Conservation (phyloP, 2,888 invertebrate species). For the Ichneumoninae sp. region DNA sequence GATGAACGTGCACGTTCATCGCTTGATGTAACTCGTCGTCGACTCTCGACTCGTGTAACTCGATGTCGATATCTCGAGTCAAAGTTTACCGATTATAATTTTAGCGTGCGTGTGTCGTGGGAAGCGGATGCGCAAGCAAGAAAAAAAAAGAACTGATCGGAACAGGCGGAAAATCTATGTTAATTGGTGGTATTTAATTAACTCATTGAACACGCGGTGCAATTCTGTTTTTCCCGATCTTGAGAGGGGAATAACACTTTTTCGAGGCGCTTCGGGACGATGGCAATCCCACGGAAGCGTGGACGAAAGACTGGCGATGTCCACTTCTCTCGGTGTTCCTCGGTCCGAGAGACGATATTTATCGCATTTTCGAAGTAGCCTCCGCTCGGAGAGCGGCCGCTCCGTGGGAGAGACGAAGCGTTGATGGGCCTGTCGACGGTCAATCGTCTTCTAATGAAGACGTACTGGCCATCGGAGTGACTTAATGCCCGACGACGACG, state of each 20-base stretch:
- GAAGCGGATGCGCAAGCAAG: too few relatives aligned
- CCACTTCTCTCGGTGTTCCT: background rate
- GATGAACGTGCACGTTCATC: too few relatives aligned
- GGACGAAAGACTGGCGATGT: background rate
- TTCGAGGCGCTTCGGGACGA: background rate
- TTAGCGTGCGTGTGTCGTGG: too few relatives aligned
- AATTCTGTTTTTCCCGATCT: background rate
- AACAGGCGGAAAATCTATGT: background rate
- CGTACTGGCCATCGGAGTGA: conserved; percentile 30
- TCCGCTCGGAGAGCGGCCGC: too few relatives aligned
- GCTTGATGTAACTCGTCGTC: too few relatives aligned
- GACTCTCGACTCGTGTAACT: too few relatives aligned
- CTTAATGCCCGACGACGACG: conserved; percentile 23
- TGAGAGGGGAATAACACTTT: conserved; percentile 4
- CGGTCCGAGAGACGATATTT: background rate
- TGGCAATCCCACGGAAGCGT: background rate
- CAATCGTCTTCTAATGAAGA: conserved; percentile 57
- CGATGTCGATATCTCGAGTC: too few relatives aligned
- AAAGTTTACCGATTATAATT: too few relatives aligned
- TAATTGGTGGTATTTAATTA: background rate
- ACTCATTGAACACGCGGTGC: background rate
- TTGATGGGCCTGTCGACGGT: conserved; percentile 13
- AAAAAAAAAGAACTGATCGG: background rate
- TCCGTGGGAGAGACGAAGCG: background rate
- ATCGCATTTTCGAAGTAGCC: background rate